Evolutionary conservation across 2,888 invertebrate species (phyloP).

Genomic region (Acholoe squamosa): DNA sequence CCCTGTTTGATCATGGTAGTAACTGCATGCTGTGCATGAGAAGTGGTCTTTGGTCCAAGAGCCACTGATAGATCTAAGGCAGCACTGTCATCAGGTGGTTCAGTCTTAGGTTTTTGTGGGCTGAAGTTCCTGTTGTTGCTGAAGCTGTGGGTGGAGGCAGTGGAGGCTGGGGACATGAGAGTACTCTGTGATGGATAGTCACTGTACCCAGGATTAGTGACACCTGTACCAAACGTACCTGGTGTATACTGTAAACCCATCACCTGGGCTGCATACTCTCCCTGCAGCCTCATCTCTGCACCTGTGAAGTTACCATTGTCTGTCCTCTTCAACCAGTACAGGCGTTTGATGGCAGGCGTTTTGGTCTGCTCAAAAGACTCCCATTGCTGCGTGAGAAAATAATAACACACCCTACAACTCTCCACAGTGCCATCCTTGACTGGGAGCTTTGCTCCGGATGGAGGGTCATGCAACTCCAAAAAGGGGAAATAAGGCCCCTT

Average conservation of each 20-base stretch:
- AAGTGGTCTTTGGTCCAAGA: background rate
- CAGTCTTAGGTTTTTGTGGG: background rate
- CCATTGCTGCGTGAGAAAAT: constrained; percentile 94
- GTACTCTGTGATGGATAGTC: constrained; percentile 19
- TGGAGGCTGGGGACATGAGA: constrained; percentile 40
- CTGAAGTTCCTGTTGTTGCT: constrained; percentile 13
- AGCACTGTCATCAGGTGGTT: constrained; percentile 69
- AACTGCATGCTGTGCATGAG: background rate
- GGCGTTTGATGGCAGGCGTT: constrained; percentile 92
- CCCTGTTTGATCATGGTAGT: background rate
- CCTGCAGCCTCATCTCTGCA: constrained; percentile 90
- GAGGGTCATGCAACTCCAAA: constrained; percentile 93
- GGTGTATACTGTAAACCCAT: constrained; percentile 84
- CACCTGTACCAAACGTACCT: constrained; percentile 39
- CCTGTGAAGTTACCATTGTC: constrained; percentile 93
- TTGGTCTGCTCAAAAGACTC: constrained; percentile 93
- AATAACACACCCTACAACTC: constrained; percentile 93
- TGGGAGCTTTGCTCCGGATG: constrained; percentile 86
- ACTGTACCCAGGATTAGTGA: constrained; percentile 22
- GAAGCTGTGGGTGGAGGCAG: constrained; percentile 46
- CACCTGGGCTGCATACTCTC: constrained; percentile 95
- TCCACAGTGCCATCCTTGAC: constrained; percentile 85
- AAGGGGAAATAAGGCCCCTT: constrained; percentile 92
- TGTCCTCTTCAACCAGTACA: constrained; percentile 95
- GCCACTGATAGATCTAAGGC: constrained; percentile 76